Base-by-base conservation (phyloP, 2,888 invertebrate species). In the Parapristionchus giblindavisi region DNA sequence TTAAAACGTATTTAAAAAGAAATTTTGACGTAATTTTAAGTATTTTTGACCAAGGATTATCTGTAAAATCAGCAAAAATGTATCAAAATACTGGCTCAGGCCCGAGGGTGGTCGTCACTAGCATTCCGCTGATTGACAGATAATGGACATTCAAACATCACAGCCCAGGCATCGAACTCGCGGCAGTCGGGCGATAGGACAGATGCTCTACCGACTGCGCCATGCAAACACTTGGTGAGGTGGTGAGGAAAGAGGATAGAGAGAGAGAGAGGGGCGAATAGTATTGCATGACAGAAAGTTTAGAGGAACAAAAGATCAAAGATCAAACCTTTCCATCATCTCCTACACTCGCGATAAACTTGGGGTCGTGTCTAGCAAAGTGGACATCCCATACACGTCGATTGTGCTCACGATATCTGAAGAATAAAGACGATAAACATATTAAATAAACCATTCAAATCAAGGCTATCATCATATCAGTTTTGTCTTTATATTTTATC, bases 51-150 rank as follows among this genome's bases (percentile, higher is more conserved):
- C 43, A 14, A 17, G 17, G 17, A 43, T 43, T 11, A 8, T 8
- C 43, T 60, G 3, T 11, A 36, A 61, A 38, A 21, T 2, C 11
- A 17, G n/a, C 38, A 61, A 61, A 63, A 63, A 17, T 11, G 17
- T 1, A 29, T 6, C 40, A 63, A 65, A 65, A 61, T n/a, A 21
- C 43, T 65, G 63, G 63, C 63, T 65, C 63, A 65, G 63, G 63
- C 63, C 63, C 43, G 63, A 65, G 24, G 27, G 29, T 40, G 32
- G 38, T 65, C 63, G 63, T 65, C 63, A 65, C 63, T 43, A 43
- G 27, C 63, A 65, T 24, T 65, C 34, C n/a, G 63, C 40, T 65
- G 63, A 65, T 65, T 65, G 63, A 65, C 63, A 65, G 63, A n/a
- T n/a, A 56, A 65, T 43, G 40, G 63, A 43, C 63, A 43, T 43